Base-by-base conservation (phyloP, 2,888 invertebrate species). In the Calameuta idolon region DNA sequence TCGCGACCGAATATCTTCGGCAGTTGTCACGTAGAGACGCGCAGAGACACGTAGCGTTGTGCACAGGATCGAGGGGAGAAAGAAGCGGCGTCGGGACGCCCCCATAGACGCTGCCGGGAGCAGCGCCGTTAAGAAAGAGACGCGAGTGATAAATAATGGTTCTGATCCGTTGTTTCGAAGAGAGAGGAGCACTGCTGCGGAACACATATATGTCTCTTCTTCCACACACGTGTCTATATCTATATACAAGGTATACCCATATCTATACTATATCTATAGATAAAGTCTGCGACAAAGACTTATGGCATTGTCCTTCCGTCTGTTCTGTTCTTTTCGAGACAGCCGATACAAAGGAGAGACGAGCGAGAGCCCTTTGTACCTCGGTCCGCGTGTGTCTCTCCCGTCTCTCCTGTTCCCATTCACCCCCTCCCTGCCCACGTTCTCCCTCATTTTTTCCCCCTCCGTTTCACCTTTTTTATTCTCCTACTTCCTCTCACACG, bases 261-360 rank as follows among this genome's bases (percentile, higher is more conserved):
- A 55, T 55, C 55, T 71, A 71, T 71, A 33, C 71, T 71, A 71
- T 71, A 71, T 71, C 31, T 71, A 71, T 71, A 71, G 33, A 71
- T 12, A 71, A 55, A 68, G 34, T 69, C 75, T 82, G 85, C 83
- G 85, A 82, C 80, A 87, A 86, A 87, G 87, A 86, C 85, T 84
- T 83, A 85, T 78, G 82, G 83, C 84, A 87, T 86, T 85, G 85
- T 88, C 85, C 85, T 84, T 84, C 80, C 84, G 85, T 86, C 84
- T 82, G 84, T 85, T 87, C 83, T 85, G 83, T 85, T 87, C 86
- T 88, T 89, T 89, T 88, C 85, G 84, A 85, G 84, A 85, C 85
- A 86, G 85, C 84, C 85, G 85, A 88, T 89, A 88, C 86, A 88
- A 88, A 89, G 86, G 85, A 86, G 83, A 85, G 85, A 83, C 82